A percentile compares a stretch with the other conserved stretches of the same genome.
These are phyloP conservation scores for Druon quercuslanigerum DNA, from an alignment of 1,140 invertebrate genomes.

Conservation along the genomic window DNA sequence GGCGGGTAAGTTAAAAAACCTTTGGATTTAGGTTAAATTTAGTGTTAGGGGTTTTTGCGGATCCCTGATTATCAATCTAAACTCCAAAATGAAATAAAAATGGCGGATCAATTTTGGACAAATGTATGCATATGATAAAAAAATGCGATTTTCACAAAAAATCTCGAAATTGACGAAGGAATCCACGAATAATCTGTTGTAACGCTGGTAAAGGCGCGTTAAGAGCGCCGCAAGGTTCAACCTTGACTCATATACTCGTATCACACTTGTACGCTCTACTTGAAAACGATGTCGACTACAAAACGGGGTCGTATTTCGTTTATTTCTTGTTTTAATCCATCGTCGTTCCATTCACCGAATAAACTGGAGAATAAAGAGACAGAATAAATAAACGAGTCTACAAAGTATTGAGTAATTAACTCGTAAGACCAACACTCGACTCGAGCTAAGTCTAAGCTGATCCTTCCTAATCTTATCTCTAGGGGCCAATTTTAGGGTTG, in stretches of 20 bases:
- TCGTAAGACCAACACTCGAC: neutral
- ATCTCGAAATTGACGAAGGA: neutral
- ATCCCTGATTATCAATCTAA: too few relatives aligned
- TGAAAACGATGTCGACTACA: constrained; percentile 56
- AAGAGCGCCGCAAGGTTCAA: constrained; percentile 53
- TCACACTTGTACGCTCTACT: constrained; percentile 56
- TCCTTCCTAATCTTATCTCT: too few relatives aligned
- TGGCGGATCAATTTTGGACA: neutral
- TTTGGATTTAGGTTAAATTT: too few relatives aligned
- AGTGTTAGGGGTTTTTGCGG: too few relatives aligned
- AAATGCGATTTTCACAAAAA: neutral
- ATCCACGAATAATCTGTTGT: neutral
- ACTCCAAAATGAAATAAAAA: too few relatives aligned
- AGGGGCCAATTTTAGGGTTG: too few relatives aligned
- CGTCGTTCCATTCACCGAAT: neutral
- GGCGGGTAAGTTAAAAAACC: too few relatives aligned
- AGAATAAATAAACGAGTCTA: neutral
- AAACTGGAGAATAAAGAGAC: constrained; percentile 11
- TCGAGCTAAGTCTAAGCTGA: neutral
- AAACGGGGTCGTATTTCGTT: constrained; percentile 50
- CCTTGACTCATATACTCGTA: constrained; percentile 56
- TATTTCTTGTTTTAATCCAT: constrained; percentile 38
- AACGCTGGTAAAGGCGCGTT: constrained; percentile 40
- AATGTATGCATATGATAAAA: neutral
- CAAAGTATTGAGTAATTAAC: neutral